A percentile compares a stretch with the other conserved stretches of the same genome.
Conservation (phyloP, 2,113 vertebrate species). For the Aix galericulata region DNA sequence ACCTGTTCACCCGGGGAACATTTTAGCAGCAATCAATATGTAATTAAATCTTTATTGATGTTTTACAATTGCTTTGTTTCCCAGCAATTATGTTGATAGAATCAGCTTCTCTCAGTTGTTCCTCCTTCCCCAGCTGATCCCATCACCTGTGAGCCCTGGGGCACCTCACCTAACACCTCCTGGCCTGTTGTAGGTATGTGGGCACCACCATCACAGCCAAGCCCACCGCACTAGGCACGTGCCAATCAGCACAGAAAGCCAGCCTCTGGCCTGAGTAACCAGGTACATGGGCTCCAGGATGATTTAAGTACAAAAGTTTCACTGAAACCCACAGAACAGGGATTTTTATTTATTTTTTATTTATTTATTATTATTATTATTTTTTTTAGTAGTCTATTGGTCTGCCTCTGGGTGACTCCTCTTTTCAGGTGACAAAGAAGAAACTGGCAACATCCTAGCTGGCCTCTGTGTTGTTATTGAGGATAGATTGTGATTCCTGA, state of each 20-base stretch:
- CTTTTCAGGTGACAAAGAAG: too few relatives aligned
- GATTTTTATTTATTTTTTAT: too few relatives aligned
- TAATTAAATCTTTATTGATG: conserved; percentile 63
- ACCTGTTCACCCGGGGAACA: conserved; percentile 44
- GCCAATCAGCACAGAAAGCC: background rate
- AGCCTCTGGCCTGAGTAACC: background rate
- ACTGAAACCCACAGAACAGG: background rate
- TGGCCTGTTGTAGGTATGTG: background rate
- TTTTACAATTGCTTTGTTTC: conserved; percentile 63
- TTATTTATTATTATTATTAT: too few relatives aligned
- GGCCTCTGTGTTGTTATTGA: too few relatives aligned
- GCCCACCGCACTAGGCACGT: background rate
- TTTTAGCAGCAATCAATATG: conserved; percentile 66
- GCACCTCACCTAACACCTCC: background rate
- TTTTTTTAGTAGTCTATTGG: too few relatives aligned
- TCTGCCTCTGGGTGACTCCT: too few relatives aligned
- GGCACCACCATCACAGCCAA: background rate
- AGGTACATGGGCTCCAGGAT: rapidly evolving
- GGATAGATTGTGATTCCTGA: too few relatives aligned
- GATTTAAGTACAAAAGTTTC: background rate
- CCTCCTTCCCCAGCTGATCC: background rate
- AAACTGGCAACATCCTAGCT: too few relatives aligned
- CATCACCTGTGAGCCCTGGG: background rate
- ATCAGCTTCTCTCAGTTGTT: background rate
- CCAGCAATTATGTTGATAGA: conserved; percentile 30